phyloP scores from a whole-genome alignment of 2,797 vertebrate species.

The Danio choprae region DNA sequence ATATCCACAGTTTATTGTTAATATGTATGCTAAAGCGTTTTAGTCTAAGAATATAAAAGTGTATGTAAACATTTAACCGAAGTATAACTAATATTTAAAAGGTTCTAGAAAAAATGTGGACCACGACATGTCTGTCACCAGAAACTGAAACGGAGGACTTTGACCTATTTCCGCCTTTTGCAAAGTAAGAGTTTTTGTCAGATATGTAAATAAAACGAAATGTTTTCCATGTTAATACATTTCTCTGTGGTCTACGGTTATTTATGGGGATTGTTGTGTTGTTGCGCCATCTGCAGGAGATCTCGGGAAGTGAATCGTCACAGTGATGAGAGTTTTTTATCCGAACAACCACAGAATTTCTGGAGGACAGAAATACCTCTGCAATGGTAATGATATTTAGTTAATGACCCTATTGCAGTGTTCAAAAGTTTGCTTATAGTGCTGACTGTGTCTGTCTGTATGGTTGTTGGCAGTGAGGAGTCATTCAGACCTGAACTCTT shows the following conservation, averaged over 20 bases:
- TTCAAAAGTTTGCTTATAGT: not conserved
- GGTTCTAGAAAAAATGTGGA: not conserved
- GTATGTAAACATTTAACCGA: no score
- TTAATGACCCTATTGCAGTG: not conserved
- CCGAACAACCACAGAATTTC: constrained; percentile 21
- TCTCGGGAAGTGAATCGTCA: constrained; percentile 60
- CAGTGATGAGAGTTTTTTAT: not conserved
- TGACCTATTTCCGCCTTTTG: constrained; percentile 53
- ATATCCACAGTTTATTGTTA: not conserved
- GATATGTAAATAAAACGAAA: not conserved
- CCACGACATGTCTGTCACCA: not conserved
- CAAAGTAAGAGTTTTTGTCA: constrained; percentile 51
- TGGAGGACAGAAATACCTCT: constrained; percentile 31
- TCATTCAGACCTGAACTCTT: not conserved
- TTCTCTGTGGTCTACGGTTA: not conserved
- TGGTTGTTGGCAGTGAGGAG: constrained; percentile 18
- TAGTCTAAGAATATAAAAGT: not conserved
- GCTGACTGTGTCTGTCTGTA: not conserved
- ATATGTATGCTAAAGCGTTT: not conserved
- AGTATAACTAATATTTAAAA: no score
- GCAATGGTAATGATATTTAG: constrained; percentile 23
- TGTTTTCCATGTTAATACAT: not conserved
- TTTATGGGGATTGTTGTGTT: not conserved
- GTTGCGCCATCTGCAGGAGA: constrained; percentile 49
- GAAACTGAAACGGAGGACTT: constrained; percentile 15